Percentiles rank a stretch among this genome's conserved stretches.
Conservation (phyloP, 2,888 invertebrate species). For the Hydrotaea diabolus region DNA sequence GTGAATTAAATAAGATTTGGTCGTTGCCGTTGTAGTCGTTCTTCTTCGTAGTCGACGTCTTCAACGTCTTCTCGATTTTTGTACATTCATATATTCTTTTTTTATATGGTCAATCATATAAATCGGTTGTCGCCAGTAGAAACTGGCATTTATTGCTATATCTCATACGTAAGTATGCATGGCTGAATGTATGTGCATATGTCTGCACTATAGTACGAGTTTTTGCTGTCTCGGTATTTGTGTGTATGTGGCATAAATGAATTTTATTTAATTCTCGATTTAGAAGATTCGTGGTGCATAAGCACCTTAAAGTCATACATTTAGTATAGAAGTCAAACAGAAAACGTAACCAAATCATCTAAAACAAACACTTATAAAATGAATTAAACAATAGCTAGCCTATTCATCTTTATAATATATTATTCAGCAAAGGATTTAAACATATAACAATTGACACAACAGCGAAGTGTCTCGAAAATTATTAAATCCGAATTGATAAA, state of each 20-base stretch:
- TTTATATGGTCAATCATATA: slow-evolving; percentile 42
- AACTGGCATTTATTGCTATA: slow-evolving; percentile 28
- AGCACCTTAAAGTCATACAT: slow-evolving; percentile 31
- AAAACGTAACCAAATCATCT: background rate
- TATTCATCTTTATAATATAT: background rate
- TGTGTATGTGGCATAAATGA: slow-evolving; percentile 24
- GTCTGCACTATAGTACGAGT: background rate
- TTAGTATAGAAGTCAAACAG: background rate
- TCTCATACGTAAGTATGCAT: background rate
- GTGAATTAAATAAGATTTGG: slow-evolving; percentile 61
- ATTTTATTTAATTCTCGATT: slow-evolving; percentile 38
- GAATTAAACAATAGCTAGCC: background rate
- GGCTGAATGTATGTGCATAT: no score
- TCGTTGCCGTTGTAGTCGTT: slow-evolving; percentile 1
- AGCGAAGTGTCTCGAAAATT: no score
- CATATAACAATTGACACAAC: background rate
- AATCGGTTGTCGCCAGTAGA: slow-evolving; percentile 49
- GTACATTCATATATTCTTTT: slow-evolving; percentile 18
- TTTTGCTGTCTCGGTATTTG: background rate
- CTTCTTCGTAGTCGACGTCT: background rate
- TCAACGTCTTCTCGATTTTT: slow-evolving; percentile 30
- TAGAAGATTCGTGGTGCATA: slow-evolving; percentile 30
- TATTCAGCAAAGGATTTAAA: background rate
- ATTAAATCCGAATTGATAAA: no score
- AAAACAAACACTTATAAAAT: background rate